These are phyloP conservation scores for Apamea sordens DNA, from an alignment of 2,888 invertebrate genomes.

Conservation along the genomic window DNA sequence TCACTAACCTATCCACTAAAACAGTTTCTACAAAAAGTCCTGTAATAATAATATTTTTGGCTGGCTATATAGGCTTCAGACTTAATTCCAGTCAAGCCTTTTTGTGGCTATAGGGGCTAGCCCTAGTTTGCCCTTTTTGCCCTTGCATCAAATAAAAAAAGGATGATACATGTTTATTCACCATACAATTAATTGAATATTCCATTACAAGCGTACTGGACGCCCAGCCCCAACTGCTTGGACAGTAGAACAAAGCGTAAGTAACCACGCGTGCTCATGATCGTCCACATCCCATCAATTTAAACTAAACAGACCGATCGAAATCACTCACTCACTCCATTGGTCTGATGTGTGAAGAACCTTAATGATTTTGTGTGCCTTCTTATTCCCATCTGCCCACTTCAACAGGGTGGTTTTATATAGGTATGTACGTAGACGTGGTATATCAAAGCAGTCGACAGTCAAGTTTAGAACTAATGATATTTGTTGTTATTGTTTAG, in stretches of 20 bases:
- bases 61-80: not conserved
- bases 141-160: no score
- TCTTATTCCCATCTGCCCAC: conserved; percentile 54
- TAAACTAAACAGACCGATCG: conserved; percentile 25
- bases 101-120: not conserved
- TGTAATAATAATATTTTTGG: not conserved
- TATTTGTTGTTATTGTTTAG: conserved; percentile 73
- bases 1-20: not conserved
- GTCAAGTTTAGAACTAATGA: conserved; percentile 8
- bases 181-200: conserved; percentile 19
- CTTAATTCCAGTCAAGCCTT: not conserved
- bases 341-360: conserved; percentile 37
- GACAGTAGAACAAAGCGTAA: conserved; percentile 88
- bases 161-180: not conserved
- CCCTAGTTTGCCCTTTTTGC: not conserved
- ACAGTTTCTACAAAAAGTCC: not conserved
- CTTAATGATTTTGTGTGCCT: conserved; percentile 53
- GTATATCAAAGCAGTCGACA: not conserved
- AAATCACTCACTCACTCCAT: conserved; percentile 33
- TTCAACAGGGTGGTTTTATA: conserved; percentile 57
- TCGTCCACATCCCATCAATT: conserved; percentile 42
- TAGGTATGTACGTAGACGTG: conserved; percentile 47
- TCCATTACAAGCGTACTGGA: conserved; percentile 87
- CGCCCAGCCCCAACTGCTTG: conserved; percentile 86
- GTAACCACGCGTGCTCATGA: conserved; percentile 60